Evolutionary conservation across 2,113 vertebrate genomes (phyloP).

Genomic region (Neoarius graeffei): DNA sequence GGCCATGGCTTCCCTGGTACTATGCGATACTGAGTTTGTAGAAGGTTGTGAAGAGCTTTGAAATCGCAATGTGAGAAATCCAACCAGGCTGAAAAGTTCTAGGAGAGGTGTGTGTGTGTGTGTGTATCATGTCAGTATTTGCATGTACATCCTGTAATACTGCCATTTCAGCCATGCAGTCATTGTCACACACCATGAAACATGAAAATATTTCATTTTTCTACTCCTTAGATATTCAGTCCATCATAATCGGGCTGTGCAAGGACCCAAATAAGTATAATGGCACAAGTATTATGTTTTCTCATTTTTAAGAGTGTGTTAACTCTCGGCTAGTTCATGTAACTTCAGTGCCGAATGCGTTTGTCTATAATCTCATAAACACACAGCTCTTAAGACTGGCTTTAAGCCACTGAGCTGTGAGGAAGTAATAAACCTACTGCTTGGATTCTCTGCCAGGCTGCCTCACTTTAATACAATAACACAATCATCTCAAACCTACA

Average conservation of each 20-base stretch:
- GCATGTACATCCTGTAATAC: not conserved
- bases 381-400: conserved; percentile 17
- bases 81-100: not conserved
- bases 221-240: not conserved
- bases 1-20: too few species aligned
- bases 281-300: conserved; percentile 5
- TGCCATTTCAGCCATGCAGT: not conserved
- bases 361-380: conserved; percentile 35
- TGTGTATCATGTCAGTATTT: not conserved
- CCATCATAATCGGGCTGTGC: not conserved
- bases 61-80: not conserved
- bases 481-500: conserved; percentile 15
- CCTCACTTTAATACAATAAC: conserved; percentile 25
- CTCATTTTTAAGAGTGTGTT: conserved; percentile 21
- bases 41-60: not conserved
- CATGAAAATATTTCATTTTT: not conserved
- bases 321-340: not conserved
- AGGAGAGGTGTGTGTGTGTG: not conserved
- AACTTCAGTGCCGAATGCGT: not conserved
- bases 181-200: not conserved
- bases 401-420: conserved; percentile 34
- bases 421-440: conserved; percentile 26
- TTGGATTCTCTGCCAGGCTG: conserved; percentile 7
- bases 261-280: not conserved
- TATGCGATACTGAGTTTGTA: not conserved